Evolutionary conservation across 2,888 invertebrate species (phyloP).

Genomic region (Crepidodera aurea): DNA sequence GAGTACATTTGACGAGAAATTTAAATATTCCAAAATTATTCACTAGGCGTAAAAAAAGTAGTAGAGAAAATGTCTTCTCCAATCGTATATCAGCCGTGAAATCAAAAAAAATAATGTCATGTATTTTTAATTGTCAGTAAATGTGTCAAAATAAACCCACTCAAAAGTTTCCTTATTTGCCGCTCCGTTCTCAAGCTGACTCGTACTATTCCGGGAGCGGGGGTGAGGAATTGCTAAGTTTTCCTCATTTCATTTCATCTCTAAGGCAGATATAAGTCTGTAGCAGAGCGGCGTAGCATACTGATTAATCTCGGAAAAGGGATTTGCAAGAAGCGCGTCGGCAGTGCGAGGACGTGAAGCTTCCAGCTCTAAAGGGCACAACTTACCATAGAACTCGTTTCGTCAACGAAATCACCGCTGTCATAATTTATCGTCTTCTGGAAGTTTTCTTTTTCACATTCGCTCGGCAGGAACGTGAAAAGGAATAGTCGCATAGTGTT

Average conservation of each 20-base stretch:
- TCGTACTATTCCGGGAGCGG: slow-evolving; percentile 33
- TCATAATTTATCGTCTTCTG: slow-evolving; percentile 45
- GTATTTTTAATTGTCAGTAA: no score
- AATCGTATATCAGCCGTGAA: no score
- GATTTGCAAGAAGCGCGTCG: slow-evolving; percentile 53
- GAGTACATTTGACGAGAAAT: no score
- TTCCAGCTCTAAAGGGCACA: slow-evolving; percentile 26
- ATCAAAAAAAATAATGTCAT: no score
- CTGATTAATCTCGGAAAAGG: slow-evolving; percentile 58
- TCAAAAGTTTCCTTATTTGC: no score
- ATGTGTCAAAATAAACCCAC: no score
- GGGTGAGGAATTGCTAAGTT: slow-evolving; percentile 62
- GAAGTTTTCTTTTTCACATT: slow-evolving; percentile 20
- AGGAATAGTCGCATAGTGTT: no score
- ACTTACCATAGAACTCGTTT: slow-evolving; percentile 50
- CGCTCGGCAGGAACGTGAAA: no score
- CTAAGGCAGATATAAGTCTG: slow-evolving; percentile 61
- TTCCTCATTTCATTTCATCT: slow-evolving; percentile 63
- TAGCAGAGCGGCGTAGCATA: slow-evolving; percentile 58
- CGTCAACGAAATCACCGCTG: slow-evolving; percentile 45
- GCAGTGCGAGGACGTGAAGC: slow-evolving; percentile 7
- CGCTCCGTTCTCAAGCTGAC: slow-evolving; percentile 8
- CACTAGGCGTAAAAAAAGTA: no score
- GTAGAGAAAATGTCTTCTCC: no score
- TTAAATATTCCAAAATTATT: no score